Conservation (phyloP, 2,113 vertebrate species). For the Peromyscus maniculatus region DNA sequence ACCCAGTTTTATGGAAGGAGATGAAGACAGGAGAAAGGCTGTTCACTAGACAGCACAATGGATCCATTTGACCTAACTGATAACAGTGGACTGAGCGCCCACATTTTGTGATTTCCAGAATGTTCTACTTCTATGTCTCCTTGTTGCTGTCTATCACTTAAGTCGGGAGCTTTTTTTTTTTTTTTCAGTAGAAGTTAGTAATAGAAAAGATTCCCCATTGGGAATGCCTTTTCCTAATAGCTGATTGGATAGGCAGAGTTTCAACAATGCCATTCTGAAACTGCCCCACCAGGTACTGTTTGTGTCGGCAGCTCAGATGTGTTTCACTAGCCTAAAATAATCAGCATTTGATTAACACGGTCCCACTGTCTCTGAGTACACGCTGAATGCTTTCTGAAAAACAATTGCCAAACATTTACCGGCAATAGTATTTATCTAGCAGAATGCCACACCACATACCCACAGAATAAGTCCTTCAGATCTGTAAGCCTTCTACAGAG, state of each 20-base stretch:
- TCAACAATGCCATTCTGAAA: fast-evolving
- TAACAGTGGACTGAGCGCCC: too few relatives aligned
- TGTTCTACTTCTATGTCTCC: too few relatives aligned
- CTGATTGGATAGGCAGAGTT: neutral
- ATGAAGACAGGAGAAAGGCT: neutral
- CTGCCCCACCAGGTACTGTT: too few relatives aligned
- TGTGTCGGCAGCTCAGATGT: neutral
- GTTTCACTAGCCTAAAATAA: neutral
- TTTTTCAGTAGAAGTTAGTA: neutral
- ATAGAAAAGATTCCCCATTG: neutral
- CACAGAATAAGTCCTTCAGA: neutral
- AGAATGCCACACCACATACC: neutral
- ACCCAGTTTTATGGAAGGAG: neutral
- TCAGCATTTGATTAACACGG: neutral
- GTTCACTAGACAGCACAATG: neutral
- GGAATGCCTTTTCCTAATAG: neutral
- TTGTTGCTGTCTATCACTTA: neutral
- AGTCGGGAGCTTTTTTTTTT: neutral
- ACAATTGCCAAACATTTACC: neutral
- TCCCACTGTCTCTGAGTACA: neutral
- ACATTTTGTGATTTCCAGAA: neutral
- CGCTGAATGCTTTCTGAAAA: constrained; percentile 28
- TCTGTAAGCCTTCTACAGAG: neutral
- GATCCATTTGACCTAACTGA: neutral
- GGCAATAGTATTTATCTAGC: constrained; percentile 49